Evolutionary conservation across 2,797 vertebrate genomes (phyloP).

Genomic region (Todus mexicanus): DNA sequence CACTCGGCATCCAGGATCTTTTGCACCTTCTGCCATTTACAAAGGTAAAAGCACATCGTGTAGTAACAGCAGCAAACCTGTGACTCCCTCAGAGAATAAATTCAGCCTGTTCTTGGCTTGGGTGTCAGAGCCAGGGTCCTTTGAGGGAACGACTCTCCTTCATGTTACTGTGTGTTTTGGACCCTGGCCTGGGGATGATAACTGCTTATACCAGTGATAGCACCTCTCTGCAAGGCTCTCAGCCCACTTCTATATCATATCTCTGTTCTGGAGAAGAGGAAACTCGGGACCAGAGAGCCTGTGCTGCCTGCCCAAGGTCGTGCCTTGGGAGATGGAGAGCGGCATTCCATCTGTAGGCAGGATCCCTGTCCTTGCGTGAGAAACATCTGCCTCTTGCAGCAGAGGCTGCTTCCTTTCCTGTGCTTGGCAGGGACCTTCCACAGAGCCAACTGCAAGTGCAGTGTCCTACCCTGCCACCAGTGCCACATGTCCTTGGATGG

Average conservation of each 20-base stretch:
- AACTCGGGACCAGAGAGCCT: not conserved
- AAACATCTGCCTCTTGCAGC: not conserved
- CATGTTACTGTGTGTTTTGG: not conserved
- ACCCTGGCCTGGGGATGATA: not conserved
- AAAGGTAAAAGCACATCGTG: not conserved
- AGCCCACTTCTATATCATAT: slow-evolving; percentile 15
- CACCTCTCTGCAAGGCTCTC: slow-evolving; percentile 40
- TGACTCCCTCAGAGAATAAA: not conserved
- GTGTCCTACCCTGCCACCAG: not conserved
- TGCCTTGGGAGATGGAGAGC: not conserved
- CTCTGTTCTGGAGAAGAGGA: not conserved
- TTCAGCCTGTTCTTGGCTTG: not conserved
- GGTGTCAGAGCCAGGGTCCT: not conserved
- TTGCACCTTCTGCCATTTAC: not conserved
- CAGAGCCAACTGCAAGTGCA: not conserved
- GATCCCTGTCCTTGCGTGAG: not conserved
- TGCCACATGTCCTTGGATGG: not conserved
- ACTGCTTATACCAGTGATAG: not conserved
- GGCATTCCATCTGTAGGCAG: not conserved
- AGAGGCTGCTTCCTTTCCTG: not conserved
- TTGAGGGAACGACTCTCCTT: not conserved
- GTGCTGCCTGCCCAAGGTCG: not conserved
- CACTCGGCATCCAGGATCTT: not conserved
- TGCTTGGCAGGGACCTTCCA: not conserved
- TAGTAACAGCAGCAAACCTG: not conserved